Conservation (phyloP, 2,888 invertebrate genomes). For the Epinotia demarniana region DNA sequence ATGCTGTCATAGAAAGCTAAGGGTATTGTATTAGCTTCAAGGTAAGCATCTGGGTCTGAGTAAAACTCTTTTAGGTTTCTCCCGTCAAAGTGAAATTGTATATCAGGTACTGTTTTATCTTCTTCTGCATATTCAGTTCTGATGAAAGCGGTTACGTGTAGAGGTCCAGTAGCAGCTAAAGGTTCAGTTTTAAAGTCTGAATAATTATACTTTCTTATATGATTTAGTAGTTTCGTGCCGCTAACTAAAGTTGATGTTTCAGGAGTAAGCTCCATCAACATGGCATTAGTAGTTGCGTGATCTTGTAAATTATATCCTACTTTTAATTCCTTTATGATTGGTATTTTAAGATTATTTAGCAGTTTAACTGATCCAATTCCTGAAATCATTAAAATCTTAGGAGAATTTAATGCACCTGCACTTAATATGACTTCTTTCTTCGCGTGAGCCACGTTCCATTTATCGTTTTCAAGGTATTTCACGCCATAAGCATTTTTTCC, state of each 20-base stretch:
- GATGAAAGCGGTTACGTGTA: slow-evolving; percentile 85
- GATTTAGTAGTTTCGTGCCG: slow-evolving; percentile 63
- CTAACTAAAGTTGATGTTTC: slow-evolving; percentile 75
- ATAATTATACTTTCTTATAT: slow-evolving; percentile 69
- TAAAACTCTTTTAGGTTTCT: slow-evolving; percentile 82
- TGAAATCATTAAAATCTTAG: slow-evolving; percentile 86
- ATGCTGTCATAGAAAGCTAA: slow-evolving; percentile 86
- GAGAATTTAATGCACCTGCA: slow-evolving; percentile 85
- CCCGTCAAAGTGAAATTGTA: slow-evolving; percentile 87
- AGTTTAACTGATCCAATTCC: slow-evolving; percentile 86
- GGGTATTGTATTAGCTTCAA: slow-evolving; percentile 76
- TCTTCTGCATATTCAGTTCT: slow-evolving; percentile 82
- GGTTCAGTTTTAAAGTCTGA: slow-evolving; percentile 67
- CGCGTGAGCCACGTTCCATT: slow-evolving; percentile 60
- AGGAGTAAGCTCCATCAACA: slow-evolving; percentile 82
- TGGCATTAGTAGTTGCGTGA: slow-evolving; percentile 84
- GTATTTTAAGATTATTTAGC: slow-evolving; percentile 74
- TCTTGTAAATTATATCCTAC: slow-evolving; percentile 91
- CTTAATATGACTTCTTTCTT: slow-evolving; percentile 86
- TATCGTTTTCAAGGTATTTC: slow-evolving; percentile 59
- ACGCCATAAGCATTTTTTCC: slow-evolving; percentile 64
- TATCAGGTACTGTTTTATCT: slow-evolving; percentile 83
- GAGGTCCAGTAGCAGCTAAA: slow-evolving; percentile 81
- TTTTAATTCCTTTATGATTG: slow-evolving; percentile 85
- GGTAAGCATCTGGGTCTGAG: slow-evolving; percentile 80